Evolutionary conservation across 2,113 vertebrate genomes (phyloP), one percentile per base, ranked within the genome.

Genomic region (Microcebus murinus): DNA sequence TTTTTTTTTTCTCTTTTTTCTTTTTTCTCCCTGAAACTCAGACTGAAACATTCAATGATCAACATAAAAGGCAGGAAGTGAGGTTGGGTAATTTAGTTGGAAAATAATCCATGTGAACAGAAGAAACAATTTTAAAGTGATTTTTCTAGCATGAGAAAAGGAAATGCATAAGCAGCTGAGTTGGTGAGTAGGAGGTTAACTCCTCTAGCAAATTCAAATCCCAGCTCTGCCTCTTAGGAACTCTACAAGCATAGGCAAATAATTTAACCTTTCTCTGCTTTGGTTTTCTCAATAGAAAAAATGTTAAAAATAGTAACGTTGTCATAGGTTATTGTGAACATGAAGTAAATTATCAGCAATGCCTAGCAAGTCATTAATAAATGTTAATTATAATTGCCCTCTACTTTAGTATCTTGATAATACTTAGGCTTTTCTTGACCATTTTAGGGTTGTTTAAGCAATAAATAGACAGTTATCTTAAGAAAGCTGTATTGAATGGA

Each of bases 331-430:
- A 20, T 18, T 84, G 39, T 45, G 4, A 73, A 63, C 29, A 79
- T 79, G 61, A 90, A 87, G 36, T 74, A 67, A 92, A 59, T 90
- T 90, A 83, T 50, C 31, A 93, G 39, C 20, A 87, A 90, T 70
- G 23, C 15, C 61, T 81, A 76, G 21, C 6, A 87, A 93, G 52
- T 70, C 25, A 94, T 55, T 85, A 48, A 52, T 80, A 95, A 63
- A 23, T 31, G 20, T 18, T 9, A 63, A 67, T 71, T 81, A 42
- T 59, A 77, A 29, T 79, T 82, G 1, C 12, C 27, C 13, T 52
- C 55, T 71, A 42, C 13, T 9, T 89, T 27, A 81, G 7, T 77
- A 20, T 50, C 29, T 61, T 90, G 21, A 15, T 42, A 42, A 76
- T 36, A 91, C 31, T 74, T 34, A 34, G 34, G 10, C 39, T 29